Evolutionary conservation across 2,797 vertebrate genomes (phyloP), one percentile per base, ranked within the genome.

Genomic region (Tapirus indicus): DNA sequence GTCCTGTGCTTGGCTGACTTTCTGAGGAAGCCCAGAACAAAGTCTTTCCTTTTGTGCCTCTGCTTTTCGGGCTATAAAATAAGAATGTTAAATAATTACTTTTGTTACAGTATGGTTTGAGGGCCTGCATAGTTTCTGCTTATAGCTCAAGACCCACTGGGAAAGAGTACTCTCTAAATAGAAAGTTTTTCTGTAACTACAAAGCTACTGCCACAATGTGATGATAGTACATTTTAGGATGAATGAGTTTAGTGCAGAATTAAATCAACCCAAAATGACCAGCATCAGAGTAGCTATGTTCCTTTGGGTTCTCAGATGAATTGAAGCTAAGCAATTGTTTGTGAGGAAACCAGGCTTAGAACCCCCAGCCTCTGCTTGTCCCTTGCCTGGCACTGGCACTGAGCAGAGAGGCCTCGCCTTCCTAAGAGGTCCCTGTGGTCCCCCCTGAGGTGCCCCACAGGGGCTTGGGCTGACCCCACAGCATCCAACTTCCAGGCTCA

Each of bases 31-130:
- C 18, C 62, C 41, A 52, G 56, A 79, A 54, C 38, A 89, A 72
- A 89, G 60, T 41, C 47, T 94, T 77, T 87, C 32, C 60, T 88
- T 85, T 44, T 80, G 23, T 94, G 56, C 18, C 35, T 95, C 38
- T 87, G 44, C 44, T 95, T 95, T 95, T 74, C 75, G 38, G 64
- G 20, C 32, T 75, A 38, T 94, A 91, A 96, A 95, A 69, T 58
- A 88, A 95, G 29, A 79, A 75, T 74, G 12, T 56, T 94, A 96
- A 84, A 64, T 96, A 92, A 85, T 91, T 74, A 72, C 32, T 88
- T 92, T 86, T 80, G 18, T 96, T 72, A 90, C 6, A 69, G 23
- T 72, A 13, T 47, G 18, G 35, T 41, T 8, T 95, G n/a, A 94
- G 23, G 38, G 14, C 52, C 38, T 94, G 21, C 56, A 44, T 74